Conservation (phyloP, 2,797 vertebrate genomes). For the Falco peregrinus region DNA sequence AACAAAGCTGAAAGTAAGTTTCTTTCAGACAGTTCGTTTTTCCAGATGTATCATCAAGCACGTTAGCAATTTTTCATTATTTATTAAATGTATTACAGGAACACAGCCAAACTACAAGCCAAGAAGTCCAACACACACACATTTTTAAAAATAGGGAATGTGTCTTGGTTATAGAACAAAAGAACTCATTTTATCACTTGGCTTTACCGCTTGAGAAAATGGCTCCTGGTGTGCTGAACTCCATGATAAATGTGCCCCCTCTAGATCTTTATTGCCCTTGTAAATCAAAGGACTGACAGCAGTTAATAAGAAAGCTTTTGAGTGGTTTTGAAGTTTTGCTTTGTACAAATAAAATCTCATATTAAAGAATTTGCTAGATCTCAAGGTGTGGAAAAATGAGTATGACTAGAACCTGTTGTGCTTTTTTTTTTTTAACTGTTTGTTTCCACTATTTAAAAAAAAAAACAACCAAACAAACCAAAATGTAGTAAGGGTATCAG, state of each 20-base stretch:
- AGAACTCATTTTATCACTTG: constrained; percentile 83
- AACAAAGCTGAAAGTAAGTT: constrained; percentile 8
- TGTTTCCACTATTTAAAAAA: constrained; percentile 33
- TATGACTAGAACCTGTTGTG: constrained; percentile 60
- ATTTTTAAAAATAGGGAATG: constrained; percentile 67
- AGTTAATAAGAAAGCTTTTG: constrained; percentile 86
- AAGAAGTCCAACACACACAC: constrained; percentile 49
- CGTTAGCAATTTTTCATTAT: constrained; percentile 65
- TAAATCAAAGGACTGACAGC: constrained; percentile 85
- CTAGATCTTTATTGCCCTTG: constrained; percentile 85
- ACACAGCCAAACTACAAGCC: constrained; percentile 55
- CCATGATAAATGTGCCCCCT: constrained; percentile 84
- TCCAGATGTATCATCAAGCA: constrained; percentile 54
- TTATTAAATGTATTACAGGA: constrained; percentile 38
- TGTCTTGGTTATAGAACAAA: constrained; percentile 82
- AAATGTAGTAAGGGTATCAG: background rate
- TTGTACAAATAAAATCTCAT: constrained; percentile 84
- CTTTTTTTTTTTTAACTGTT: constrained; percentile 64
- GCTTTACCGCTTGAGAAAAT: constrained; percentile 81
- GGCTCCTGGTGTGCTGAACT: constrained; percentile 82
- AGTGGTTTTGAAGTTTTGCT: constrained; percentile 85
- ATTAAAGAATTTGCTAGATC: constrained; percentile 83
- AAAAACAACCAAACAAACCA: background rate
- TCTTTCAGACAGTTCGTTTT: constrained; percentile 21
- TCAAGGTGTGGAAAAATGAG: constrained; percentile 80